Percentiles rank a stretch among this genome's conserved stretches.
These are phyloP conservation scores for Carapus acus DNA, from an alignment of 2,797 vertebrate species.

Conservation along the genomic window DNA sequence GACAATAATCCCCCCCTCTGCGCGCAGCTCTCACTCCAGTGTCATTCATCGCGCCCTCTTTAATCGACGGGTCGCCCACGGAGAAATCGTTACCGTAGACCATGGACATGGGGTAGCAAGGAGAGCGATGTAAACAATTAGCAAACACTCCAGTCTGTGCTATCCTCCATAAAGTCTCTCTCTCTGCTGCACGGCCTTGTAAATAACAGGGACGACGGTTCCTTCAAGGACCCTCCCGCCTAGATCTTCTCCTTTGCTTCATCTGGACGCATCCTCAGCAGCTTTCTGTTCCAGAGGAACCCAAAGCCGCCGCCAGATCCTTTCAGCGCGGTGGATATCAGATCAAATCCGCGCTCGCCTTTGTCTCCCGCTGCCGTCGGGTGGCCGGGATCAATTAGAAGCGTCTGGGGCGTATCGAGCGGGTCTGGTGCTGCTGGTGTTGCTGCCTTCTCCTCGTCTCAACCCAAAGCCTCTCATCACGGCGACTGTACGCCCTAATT, in stretches of 20 bases:
- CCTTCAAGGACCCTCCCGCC: too few species aligned
- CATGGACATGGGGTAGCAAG: too few species aligned
- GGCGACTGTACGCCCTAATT: constrained; percentile 29
- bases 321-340: constrained; percentile 35
- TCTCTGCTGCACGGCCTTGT: too few species aligned
- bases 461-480: constrained; percentile 23
- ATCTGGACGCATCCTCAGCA: too few species aligned
- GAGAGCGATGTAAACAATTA: too few species aligned
- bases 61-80: too few species aligned
- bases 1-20: constrained; percentile 28
- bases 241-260: too few species aligned
- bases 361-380: constrained; percentile 39
- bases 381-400: constrained; percentile 37
- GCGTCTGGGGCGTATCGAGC: constrained; percentile 43
- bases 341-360: constrained; percentile 46
- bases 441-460: constrained; percentile 29
- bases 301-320: constrained; percentile 12
- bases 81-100: too few species aligned
- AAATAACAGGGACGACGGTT: too few species aligned
- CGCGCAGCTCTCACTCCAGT: too few species aligned
- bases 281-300: not conserved
- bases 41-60: not conserved
- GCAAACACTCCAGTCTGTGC: too few species aligned
- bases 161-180: too few species aligned
- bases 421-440: constrained; percentile 32